phyloP scores from a whole-genome alignment of 1,140 invertebrate species.

The Saxidomus purpurata region DNA sequence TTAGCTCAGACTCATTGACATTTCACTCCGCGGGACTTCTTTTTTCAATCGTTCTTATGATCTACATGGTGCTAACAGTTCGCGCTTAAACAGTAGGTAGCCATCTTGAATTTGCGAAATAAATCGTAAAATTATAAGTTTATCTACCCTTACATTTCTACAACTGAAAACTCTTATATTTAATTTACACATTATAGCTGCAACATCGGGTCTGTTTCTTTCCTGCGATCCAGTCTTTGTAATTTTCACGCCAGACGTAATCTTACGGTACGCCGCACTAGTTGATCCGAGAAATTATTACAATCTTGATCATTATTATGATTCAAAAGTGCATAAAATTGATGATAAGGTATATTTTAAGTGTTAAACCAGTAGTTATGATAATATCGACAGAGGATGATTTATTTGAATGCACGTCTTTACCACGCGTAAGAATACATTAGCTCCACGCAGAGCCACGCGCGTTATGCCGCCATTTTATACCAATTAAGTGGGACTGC shows the following conservation, averaged over 20 bases:
- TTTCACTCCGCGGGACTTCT: conserved; percentile 4
- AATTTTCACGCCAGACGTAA: not conserved
- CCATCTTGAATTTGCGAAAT: not conserved
- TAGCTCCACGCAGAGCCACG: conserved; percentile 20
- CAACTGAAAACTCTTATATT: not conserved
- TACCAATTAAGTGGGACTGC: conserved; percentile 31
- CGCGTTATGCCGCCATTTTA: conserved; percentile 22
- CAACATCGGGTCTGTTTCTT: not conserved
- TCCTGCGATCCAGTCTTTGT: not conserved
- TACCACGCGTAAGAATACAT: conserved; percentile 33
- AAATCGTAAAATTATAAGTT: not conserved
- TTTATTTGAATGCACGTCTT: conserved; percentile 41
- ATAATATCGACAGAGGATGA: conserved; percentile 30
- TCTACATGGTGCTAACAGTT: not conserved
- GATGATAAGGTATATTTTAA: conserved; percentile 50
- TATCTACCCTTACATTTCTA: not conserved
- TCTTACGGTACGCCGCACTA: conserved; percentile 17
- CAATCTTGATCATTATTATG: conserved; percentile 32
- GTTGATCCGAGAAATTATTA: conserved; percentile 32
- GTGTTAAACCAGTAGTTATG: conserved; percentile 39
- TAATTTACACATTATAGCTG: not conserved
- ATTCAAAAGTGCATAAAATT: conserved; percentile 56
- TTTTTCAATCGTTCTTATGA: conserved; percentile 9
- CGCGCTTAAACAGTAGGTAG: not conserved
- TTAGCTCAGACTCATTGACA: conserved; percentile 15